Evolutionary conservation across 2,888 invertebrate species (phyloP), one percentile per base, ranked within the genome.

Genomic region (Phrixothrix hirtus): DNA sequence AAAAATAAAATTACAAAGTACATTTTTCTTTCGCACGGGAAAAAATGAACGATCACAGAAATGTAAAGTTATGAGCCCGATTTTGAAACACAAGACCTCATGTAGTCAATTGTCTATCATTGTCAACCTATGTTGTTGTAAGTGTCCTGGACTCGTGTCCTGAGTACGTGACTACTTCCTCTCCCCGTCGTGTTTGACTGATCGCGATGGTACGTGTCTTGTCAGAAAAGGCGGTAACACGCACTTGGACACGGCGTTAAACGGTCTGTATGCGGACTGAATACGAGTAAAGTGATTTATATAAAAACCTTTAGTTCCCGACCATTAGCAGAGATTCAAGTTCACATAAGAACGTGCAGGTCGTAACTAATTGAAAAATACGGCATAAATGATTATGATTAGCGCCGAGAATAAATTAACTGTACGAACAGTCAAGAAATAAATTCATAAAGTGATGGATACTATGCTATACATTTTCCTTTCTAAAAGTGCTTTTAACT

Each of bases 341-440:
- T 62, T 63, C 61, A 62, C 52, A 44, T 38, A 45, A 60, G 60
- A 62, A 64, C 7, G 62, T 61, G 61, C 48, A 58, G 63, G 63
- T 63, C 62, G 60, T 47, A n/a, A n/a, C n/a, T n/a, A n/a, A n/a
- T n/a, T n/a, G n/a, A n/a, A n/a, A n/a, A n/a, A n/a, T n/a, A n/a
- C n/a, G n/a, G n/a, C n/a, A n/a, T n/a, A n/a, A n/a, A n/a, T n/a
- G n/a, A n/a, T n/a, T n/a, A n/a, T n/a, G n/a, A n/a, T n/a, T n/a
- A n/a, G n/a, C n/a, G n/a, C n/a, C n/a, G n/a, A n/a, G 63, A 64
- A 66, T 63, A 61, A 64, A 63, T 66, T 64, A 61, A 58, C 60
- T 57, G 57, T 61, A 61, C 57, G 60, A 59, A 57, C 39, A 50
- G 44, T 36, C 26, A 16, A 12, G 31, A 37, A 30, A 31, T 43